Evolutionary conservation across 2,888 invertebrate genomes (phyloP).

Genomic region (Acleris laterana): DNA sequence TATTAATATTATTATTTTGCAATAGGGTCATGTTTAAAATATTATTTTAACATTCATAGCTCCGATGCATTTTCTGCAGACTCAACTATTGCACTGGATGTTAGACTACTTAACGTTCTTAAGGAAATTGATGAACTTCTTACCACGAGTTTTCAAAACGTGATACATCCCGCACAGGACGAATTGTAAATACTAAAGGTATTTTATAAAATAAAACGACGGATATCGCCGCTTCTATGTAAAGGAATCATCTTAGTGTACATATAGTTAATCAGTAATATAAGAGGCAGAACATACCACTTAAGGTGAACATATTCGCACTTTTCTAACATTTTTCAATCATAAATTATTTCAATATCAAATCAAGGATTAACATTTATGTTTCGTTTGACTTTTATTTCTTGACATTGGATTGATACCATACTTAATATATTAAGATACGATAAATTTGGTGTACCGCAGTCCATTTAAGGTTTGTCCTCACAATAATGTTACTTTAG

Average conservation of each 20-base stretch:
- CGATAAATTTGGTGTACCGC: conserved; percentile 43
- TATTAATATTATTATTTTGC: not conserved
- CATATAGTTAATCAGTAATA: conserved; percentile 44
- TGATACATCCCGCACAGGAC: conserved; percentile 57
- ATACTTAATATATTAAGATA: conserved; percentile 11
- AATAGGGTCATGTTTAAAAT: not conserved
- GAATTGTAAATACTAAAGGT: conserved; percentile 63
- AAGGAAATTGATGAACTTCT: conserved; percentile 58
- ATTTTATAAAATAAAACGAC: conserved; percentile 49
- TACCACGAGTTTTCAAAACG: conserved; percentile 66
- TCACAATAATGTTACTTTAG: conserved; percentile 22
- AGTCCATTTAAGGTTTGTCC: conserved; percentile 55
- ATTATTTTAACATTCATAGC: not conserved
- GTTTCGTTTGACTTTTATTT: conserved; percentile 39
- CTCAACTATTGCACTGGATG: conserved; percentile 9
- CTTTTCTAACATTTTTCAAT: conserved; percentile 44
- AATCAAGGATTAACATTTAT: conserved; percentile 16
- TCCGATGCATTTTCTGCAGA: conserved; percentile 1
- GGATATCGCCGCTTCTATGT: conserved; percentile 56
- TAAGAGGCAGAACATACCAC: conserved; percentile 51
- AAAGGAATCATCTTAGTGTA: conserved; percentile 47
- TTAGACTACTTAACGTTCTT: conserved; percentile 25
- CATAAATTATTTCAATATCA: conserved; percentile 28
- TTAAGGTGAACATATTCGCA: conserved; percentile 55
- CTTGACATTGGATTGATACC: conserved; percentile 27